Evolutionary conservation across 2,113 vertebrate genomes (phyloP).

Genomic region (Macquaria australasica): DNA sequence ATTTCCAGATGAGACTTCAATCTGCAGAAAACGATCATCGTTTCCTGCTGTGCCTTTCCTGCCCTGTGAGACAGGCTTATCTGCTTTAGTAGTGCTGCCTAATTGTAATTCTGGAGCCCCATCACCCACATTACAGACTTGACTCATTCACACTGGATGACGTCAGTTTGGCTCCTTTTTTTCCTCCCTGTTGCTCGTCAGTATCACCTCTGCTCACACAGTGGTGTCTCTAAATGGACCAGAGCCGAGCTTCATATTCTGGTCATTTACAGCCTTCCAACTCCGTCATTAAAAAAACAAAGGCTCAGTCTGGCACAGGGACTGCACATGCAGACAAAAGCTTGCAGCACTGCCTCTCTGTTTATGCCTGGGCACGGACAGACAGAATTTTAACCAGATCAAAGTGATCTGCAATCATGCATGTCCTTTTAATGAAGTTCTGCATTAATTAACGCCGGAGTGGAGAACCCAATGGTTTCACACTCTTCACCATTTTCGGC

Average conservation of each 20-base stretch:
- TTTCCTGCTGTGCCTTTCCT: slow-evolving; percentile 4
- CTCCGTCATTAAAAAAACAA: slow-evolving; percentile 73
- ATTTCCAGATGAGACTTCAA: slow-evolving; percentile 18
- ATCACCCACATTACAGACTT: slow-evolving; percentile 36
- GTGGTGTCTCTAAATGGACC: slow-evolving; percentile 36
- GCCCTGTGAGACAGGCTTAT: slow-evolving; percentile 26
- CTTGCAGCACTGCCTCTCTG: slow-evolving; percentile 51
- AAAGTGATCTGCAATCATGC: slow-evolving; percentile 82
- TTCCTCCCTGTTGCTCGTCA: slow-evolving; percentile 3
- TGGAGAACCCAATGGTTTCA: slow-evolving; percentile 44
- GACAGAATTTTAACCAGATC: slow-evolving; percentile 75
- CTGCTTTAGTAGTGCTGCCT: slow-evolving; percentile 35
- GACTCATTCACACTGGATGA: slow-evolving; percentile 59
- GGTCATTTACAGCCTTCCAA: slow-evolving; percentile 68
- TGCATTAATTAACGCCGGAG: slow-evolving; percentile 78
- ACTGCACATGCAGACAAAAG: slow-evolving; percentile 65
- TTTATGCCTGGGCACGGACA: slow-evolving; percentile 49
- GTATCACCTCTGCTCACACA: slow-evolving; percentile 53
- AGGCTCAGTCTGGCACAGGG: slow-evolving; percentile 52
- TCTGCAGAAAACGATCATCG: neutral
- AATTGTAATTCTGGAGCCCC: slow-evolving; percentile 60
- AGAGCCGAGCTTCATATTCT: slow-evolving; percentile 58
- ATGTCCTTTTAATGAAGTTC: slow-evolving; percentile 84
- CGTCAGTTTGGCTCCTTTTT: slow-evolving; percentile 36
- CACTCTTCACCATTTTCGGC: slow-evolving; percentile 9